Conservation (phyloP, 2,113 vertebrate genomes). For the Thymallus thymallus region DNA sequence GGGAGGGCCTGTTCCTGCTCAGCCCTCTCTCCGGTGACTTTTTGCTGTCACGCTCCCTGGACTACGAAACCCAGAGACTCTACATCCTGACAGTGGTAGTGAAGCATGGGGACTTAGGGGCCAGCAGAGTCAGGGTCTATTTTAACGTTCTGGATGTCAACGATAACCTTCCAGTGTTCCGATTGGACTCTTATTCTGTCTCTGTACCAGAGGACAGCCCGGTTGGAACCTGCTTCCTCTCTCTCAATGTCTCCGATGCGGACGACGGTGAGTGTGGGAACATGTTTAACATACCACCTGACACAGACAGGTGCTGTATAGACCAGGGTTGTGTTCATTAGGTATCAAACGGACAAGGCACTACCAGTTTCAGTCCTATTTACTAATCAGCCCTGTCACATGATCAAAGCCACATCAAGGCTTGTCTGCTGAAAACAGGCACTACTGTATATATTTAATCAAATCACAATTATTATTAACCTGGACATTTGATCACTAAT, state of each 20-base stretch:
- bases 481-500: too few relatives aligned
- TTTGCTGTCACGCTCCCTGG: constrained; percentile 70
- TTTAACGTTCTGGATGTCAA: constrained; percentile 76
- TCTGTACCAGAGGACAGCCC: constrained; percentile 61
- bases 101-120: constrained; percentile 48
- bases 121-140: constrained; percentile 69
- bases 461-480: too few relatives aligned
- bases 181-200: constrained; percentile 43
- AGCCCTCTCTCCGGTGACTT: constrained; percentile 71
- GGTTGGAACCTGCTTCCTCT: constrained; percentile 64
- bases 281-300: constrained; percentile 8
- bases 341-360: too few relatives aligned
- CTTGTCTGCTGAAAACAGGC: too few relatives aligned
- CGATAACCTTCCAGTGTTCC: constrained; percentile 73
- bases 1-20: constrained; percentile 73
- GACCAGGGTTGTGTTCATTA: too few relatives aligned
- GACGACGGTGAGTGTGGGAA: constrained; percentile 68
- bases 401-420: too few relatives aligned
- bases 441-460: too few relatives aligned
- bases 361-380: too few relatives aligned
- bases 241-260: constrained; percentile 68
- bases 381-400: too few relatives aligned
- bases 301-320: not conserved
- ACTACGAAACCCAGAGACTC: constrained; percentile 70
- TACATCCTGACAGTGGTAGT: constrained; percentile 68